Percentiles rank a stretch among this genome's conserved stretches.
Evolutionary conservation across 2,113 vertebrate genomes (phyloP).

Genomic region (Oostethus manadensis): DNA sequence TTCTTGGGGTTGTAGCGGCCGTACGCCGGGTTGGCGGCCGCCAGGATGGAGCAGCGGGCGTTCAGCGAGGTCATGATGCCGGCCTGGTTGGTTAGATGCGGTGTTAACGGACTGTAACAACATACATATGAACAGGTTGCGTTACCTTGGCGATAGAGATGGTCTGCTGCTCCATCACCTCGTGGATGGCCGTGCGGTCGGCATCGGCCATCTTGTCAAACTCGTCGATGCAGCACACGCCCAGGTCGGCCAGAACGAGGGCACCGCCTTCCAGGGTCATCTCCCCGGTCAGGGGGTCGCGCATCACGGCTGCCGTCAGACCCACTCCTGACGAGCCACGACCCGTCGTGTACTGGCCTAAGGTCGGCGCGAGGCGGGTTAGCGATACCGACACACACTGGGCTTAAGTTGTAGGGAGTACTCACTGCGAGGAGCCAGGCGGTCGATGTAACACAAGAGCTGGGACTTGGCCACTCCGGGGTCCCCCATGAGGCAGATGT

Average conservation of each 20-base stretch:
- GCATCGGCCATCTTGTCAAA: slow-evolving; percentile 92
- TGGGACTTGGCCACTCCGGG: slow-evolving; percentile 93
- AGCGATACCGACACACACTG: not conserved
- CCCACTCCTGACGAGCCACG: slow-evolving; percentile 88
- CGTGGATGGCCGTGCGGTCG: slow-evolving; percentile 88
- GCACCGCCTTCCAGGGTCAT: slow-evolving; percentile 87
- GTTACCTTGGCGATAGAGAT: slow-evolving; percentile 87
- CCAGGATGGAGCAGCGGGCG: slow-evolving; percentile 87
- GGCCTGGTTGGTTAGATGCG: slow-evolving; percentile 57
- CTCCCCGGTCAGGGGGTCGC: slow-evolving; percentile 80
- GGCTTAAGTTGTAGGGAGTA: slow-evolving; percentile 6
- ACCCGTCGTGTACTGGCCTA: slow-evolving; percentile 91
- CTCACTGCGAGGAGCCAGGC: slow-evolving; percentile 88
- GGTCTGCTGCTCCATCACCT: slow-evolving; percentile 95
- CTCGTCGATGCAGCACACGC: slow-evolving; percentile 91
- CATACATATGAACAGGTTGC: not conserved
- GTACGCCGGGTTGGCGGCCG: slow-evolving; percentile 87
- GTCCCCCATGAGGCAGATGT: slow-evolving; percentile 95
- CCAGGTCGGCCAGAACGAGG: slow-evolving; percentile 84
- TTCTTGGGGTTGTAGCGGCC: slow-evolving; percentile 86
- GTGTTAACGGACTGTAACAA: not conserved
- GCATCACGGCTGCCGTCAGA: slow-evolving; percentile 85
- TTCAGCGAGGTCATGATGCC: slow-evolving; percentile 90
- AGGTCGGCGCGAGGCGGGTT: not conserved
- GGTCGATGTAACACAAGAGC: slow-evolving; percentile 87